phyloP scores from a whole-genome alignment of 2,888 invertebrate genomes.

The Arge pagana region DNA sequence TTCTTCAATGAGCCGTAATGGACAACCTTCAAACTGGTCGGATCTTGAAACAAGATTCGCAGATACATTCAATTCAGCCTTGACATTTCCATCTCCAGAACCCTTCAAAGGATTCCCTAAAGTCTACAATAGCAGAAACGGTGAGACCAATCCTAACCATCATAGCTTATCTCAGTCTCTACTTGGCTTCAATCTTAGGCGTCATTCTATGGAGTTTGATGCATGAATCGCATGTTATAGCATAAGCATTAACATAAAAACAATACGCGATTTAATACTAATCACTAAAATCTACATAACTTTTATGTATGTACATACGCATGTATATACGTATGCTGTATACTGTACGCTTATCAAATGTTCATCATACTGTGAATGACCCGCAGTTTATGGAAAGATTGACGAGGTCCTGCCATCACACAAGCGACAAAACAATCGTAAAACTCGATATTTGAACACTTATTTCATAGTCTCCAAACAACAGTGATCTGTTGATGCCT shows the following conservation, averaged over 20 bases:
- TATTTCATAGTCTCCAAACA: too few species aligned
- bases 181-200: constrained; percentile 25
- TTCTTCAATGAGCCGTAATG: constrained; percentile 58
- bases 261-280: constrained; percentile 2
- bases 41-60: constrained; percentile 74
- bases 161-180: constrained; percentile 16
- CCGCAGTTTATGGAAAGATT: too few species aligned
- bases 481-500: too few species aligned
- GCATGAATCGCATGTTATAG: constrained; percentile 5
- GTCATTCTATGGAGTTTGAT: constrained; percentile 20
- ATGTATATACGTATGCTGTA: not conserved
- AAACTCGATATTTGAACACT: too few species aligned
- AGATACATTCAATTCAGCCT: constrained; percentile 66
- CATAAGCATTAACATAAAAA: not conserved
- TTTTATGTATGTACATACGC: not conserved
- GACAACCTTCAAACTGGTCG: constrained; percentile 37
- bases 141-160: constrained; percentile 49
- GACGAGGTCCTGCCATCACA: too few species aligned
- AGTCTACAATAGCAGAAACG: constrained; percentile 71
- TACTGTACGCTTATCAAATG: too few species aligned
- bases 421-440: too few species aligned
- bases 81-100: constrained; percentile 72
- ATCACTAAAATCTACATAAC: constrained; percentile 7
- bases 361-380: too few species aligned
- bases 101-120: constrained; percentile 70